phyloP scores from a whole-genome alignment of 2,888 invertebrate genomes.

The Leucophenga maculata region DNA sequence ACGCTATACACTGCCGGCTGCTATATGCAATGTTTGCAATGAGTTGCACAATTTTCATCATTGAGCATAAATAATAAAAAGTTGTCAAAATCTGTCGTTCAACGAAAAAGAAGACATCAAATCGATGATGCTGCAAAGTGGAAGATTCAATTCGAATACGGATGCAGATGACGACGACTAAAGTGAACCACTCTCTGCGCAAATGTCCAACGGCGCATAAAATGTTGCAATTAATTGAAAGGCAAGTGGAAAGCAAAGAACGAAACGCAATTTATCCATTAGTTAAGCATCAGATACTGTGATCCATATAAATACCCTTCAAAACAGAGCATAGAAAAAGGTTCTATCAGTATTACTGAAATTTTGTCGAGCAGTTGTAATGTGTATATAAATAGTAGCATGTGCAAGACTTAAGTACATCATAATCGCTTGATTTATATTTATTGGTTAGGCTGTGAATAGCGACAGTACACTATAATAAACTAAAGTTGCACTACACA shows the following conservation, averaged over 20 bases:
- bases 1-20: too few relatives aligned
- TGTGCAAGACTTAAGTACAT: too few relatives aligned
- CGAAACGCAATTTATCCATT: constrained; percentile 9
- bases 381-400: too few relatives aligned
- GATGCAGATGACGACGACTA: neutral
- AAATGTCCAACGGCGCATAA: constrained; percentile 11
- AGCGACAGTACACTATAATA: too few relatives aligned
- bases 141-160: neutral
- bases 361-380: too few relatives aligned
- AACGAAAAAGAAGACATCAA: constrained; percentile 11
- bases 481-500: too few relatives aligned
- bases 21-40: neutral
- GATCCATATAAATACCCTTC: neutral
- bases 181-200: neutral
- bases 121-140: neutral
- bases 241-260: constrained; percentile 2
- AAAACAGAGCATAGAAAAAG: too few relatives aligned
- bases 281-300: neutral
- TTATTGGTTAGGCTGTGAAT: too few relatives aligned
- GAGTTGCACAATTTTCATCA: neutral
- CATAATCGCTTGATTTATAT: neutral
- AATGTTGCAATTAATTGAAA: constrained; percentile 12
- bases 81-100: constrained; percentile 9
- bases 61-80: constrained; percentile 9
- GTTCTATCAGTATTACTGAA: too few relatives aligned